Evolutionary conservation across 2,888 invertebrate species (phyloP), one percentile per base, ranked within the genome.

Genomic region (Polymixis flavicincta): DNA sequence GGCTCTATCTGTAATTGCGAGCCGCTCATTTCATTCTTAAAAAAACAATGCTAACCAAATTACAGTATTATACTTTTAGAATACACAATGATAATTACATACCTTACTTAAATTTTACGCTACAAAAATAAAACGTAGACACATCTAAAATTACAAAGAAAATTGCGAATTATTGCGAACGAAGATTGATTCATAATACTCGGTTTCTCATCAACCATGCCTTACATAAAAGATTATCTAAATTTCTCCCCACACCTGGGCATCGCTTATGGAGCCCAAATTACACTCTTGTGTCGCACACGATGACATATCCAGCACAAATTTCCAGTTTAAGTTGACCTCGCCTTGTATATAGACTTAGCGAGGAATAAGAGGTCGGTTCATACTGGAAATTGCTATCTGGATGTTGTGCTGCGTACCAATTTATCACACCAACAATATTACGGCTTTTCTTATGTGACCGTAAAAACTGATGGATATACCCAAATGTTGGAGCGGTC

Each of bases 181-280:
- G 61, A 77, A 81, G 69, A 84, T 84, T 77, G 76, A 77, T 84
- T 74, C 50, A 81, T 84, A 72, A 71, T 55, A 63, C 71, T 69
- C 67, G 71, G 57, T 80, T 82, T 84, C 85, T 85, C 88, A 87
- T 90, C 85, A 89, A 84, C 73, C 55, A 64, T 57, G 72, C 71
- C 71, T 72, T 71, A 71, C 73, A 77, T 84, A 75, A 81, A 71
- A 84, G 87, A 87, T 90, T 87, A 88, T 89, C 85, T 84, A 85
- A 87, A 88, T 90, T 89, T 86, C 73, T 73, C 71, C 76, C 83
- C 70, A 76, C 90, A 90, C 90, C 90, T 90, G 90, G 67, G 85
- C 50, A 70, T 74, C 80, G 80, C 85, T 76, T 74, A 73, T 78
- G 71, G 50, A 54, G 25, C 69, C 71, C 48, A 72, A 82, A 82